Conservation (phyloP, 2,888 invertebrate genomes). For the Drosophila imparisetae region DNA sequence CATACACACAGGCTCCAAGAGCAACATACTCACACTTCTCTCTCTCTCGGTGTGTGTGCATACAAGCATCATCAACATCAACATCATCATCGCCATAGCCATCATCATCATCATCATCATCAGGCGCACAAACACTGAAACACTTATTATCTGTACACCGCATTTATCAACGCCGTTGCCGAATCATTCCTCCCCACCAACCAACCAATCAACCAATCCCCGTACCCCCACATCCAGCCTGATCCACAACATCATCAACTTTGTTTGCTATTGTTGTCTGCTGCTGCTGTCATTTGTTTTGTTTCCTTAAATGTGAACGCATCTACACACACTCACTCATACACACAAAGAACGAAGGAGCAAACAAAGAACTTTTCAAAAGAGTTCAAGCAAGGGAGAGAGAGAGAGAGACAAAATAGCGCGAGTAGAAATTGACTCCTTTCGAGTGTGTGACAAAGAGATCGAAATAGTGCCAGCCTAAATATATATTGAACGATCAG, state of each 20-base stretch:
- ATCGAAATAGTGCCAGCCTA: slow-evolving; percentile 6
- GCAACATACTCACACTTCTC: slow-evolving; percentile 13
- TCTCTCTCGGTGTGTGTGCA: slow-evolving; percentile 8
- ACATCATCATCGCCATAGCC: slow-evolving; percentile 11
- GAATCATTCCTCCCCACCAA: slow-evolving; percentile 23
- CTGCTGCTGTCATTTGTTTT: slow-evolving; percentile 65
- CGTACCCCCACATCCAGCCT: slow-evolving; percentile 12
- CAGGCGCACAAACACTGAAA: slow-evolving; percentile 47
- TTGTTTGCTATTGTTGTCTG: slow-evolving; percentile 77
- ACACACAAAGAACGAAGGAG: slow-evolving; percentile 41
- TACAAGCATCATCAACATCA: slow-evolving; percentile 36
- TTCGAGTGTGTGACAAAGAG: slow-evolving; percentile 13
- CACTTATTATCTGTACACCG: slow-evolving; percentile 59
- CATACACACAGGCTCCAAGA: slow-evolving; percentile 12
- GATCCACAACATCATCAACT: slow-evolving; percentile 63
- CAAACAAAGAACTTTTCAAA: slow-evolving; percentile 51
- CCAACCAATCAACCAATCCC: slow-evolving; percentile 6
- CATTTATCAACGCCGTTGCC: slow-evolving; percentile 66
- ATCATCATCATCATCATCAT: slow-evolving; percentile 18
- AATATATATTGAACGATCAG: slow-evolving; percentile 17
- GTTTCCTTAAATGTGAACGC: slow-evolving; percentile 65
- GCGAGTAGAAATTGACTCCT: neutral
- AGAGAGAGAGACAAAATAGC: neutral
- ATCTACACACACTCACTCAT: slow-evolving; percentile 2
- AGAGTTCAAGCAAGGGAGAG: slow-evolving; percentile 2